phyloP scores from a whole-genome alignment of 2,113 vertebrate genomes.

The Rhinichthys klamathensis region DNA sequence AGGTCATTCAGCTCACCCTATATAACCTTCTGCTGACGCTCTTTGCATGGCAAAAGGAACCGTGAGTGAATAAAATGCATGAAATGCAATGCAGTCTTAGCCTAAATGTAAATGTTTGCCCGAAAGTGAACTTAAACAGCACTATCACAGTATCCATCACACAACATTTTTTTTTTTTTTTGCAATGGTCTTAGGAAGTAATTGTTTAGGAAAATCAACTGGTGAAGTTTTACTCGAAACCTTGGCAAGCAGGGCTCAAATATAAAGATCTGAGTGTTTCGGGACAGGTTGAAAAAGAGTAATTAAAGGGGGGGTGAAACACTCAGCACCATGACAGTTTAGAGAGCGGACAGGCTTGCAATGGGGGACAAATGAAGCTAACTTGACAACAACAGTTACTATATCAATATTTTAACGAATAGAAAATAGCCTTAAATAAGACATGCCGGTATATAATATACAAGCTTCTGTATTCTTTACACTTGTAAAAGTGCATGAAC shows the following conservation, averaged over 20 bases:
- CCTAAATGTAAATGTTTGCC: background rate
- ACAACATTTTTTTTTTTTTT: background rate
- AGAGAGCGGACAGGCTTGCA: too few relatives aligned
- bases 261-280: background rate
- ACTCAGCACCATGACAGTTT: too few relatives aligned
- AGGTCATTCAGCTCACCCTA: background rate
- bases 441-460: too few relatives aligned
- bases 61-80: background rate
- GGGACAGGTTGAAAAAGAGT: background rate
- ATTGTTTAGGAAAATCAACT: background rate
- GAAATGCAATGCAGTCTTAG: background rate
- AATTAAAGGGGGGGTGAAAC: too few relatives aligned
- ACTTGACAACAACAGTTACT: too few relatives aligned
- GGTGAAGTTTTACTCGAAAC: background rate
- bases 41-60: slow-evolving; percentile 15
- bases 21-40: background rate
- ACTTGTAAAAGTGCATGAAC: too few relatives aligned
- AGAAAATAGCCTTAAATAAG: too few relatives aligned
- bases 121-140: background rate
- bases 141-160: background rate
- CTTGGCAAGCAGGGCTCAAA: background rate
- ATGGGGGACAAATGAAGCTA: too few relatives aligned
- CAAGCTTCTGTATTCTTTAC: too few relatives aligned
- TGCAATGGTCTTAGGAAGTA: background rate
- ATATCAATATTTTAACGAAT: too few relatives aligned